Evolutionary conservation across 1,140 invertebrate genomes (phyloP).

Genomic region (Temnothorax nylanderi): DNA sequence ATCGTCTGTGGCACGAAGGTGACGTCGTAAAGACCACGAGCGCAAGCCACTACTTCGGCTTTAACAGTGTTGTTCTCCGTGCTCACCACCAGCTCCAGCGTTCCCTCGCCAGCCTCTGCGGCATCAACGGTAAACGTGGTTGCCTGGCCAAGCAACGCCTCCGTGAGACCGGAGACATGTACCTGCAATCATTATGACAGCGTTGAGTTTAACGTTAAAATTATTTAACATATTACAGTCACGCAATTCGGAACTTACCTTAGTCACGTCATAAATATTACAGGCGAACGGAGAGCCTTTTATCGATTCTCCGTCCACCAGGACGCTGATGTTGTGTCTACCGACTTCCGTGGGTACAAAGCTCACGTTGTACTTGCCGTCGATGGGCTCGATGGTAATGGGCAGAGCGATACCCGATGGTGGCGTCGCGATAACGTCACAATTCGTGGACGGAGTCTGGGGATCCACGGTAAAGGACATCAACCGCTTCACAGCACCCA

Average conservation of each 20-base stretch:
- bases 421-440: conserved; percentile 90
- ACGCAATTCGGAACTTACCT: conserved; percentile 86
- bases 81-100: conserved; percentile 97
- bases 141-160: conserved; percentile 90
- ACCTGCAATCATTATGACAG: conserved; percentile 68
- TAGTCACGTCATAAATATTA: conserved; percentile 96
- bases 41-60: conserved; percentile 95
- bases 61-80: conserved; percentile 95
- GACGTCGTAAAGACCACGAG: conserved; percentile 97
- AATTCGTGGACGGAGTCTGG: conserved; percentile 84
- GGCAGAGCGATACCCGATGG: conserved; percentile 92
- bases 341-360: conserved; percentile 95
- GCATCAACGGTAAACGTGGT: conserved; percentile 97
- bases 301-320: conserved; percentile 93
- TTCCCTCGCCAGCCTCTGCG: conserved; percentile 97
- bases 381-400: conserved; percentile 87
- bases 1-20: conserved; percentile 97
- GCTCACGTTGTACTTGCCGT: conserved; percentile 90
- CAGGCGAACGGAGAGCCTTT: conserved; percentile 96
- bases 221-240: neutral
- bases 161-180: conserved; percentile 83
- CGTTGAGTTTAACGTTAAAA: conserved; percentile 8
- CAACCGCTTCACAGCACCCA: conserved; percentile 87
- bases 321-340: conserved; percentile 93
- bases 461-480: conserved; percentile 89